Evolutionary conservation across 2,113 vertebrate genomes (phyloP).

Genomic region (Protobothrops mucrosquamatus): DNA sequence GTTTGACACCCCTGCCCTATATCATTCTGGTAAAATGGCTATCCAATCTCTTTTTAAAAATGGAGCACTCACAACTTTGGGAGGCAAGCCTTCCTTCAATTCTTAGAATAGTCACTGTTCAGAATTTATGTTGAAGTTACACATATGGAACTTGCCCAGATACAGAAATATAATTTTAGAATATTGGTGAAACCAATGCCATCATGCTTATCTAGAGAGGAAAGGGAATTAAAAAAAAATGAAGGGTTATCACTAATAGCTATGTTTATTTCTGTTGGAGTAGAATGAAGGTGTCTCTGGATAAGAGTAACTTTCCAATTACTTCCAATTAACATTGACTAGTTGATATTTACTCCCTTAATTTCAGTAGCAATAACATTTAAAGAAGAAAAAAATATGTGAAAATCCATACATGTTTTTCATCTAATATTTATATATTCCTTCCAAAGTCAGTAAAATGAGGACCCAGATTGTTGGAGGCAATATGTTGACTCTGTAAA

Average conservation of each 20-base stretch:
- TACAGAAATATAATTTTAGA: background rate
- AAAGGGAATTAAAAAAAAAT: background rate
- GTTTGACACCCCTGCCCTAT: too few species aligned
- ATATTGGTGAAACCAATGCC: background rate
- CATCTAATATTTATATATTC: background rate
- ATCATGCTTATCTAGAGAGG: background rate
- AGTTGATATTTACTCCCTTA: background rate
- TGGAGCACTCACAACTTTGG: background rate
- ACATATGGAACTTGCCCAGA: background rate
- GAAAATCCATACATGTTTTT: background rate
- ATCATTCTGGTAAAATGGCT: too few species aligned
- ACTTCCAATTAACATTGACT: background rate
- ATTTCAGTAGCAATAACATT: background rate
- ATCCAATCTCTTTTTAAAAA: background rate
- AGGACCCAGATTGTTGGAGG: too few species aligned
- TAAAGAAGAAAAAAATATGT: background rate
- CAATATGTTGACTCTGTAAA: background rate
- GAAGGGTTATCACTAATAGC: background rate
- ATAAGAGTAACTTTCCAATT: background rate
- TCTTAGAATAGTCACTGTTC: background rate
- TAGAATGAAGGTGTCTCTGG: background rate
- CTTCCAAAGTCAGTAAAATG: background rate
- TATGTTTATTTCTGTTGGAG: background rate
- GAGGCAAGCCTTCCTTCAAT: background rate
- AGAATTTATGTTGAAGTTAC: background rate